These are phyloP conservation scores for Entomobrya proxima DNA, from an alignment of 2,888 invertebrate species.

Conservation along the genomic window DNA sequence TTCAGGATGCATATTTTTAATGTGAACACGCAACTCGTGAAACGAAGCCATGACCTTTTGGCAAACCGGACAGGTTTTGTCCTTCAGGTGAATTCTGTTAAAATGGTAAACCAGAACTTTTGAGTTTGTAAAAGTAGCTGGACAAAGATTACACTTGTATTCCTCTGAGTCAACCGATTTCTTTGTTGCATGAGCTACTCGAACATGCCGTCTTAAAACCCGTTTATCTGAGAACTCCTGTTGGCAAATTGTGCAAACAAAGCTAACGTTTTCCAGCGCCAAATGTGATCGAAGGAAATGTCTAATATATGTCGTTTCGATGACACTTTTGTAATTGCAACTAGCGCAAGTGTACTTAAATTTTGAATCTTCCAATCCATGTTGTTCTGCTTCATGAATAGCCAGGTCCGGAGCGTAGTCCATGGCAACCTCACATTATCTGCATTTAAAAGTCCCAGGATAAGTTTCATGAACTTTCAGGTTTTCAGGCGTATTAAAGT, in stretches of 20 bases:
- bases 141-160: neutral
- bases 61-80: neutral
- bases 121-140: neutral
- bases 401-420: neutral
- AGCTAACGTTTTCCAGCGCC: too few species aligned
- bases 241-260: neutral
- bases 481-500: neutral
- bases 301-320: neutral
- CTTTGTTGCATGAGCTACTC: neutral
- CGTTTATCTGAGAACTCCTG: neutral
- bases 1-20: neutral
- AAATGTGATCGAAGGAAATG: too few species aligned
- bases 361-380: too few species aligned
- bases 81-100: neutral
- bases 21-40: neutral
- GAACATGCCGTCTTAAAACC: neutral
- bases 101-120: neutral
- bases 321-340: too few species aligned
- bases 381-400: neutral
- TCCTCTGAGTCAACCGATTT: neutral
- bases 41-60: neutral
- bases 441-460: neutral
- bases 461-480: neutral
- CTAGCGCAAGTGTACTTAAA: too few species aligned
- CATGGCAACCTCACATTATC: neutral